Percentiles rank a stretch among this genome's conserved stretches.
phyloP scores from a whole-genome alignment of 92 coral and sea anemone genomes.

The Bergia sp. region DNA sequence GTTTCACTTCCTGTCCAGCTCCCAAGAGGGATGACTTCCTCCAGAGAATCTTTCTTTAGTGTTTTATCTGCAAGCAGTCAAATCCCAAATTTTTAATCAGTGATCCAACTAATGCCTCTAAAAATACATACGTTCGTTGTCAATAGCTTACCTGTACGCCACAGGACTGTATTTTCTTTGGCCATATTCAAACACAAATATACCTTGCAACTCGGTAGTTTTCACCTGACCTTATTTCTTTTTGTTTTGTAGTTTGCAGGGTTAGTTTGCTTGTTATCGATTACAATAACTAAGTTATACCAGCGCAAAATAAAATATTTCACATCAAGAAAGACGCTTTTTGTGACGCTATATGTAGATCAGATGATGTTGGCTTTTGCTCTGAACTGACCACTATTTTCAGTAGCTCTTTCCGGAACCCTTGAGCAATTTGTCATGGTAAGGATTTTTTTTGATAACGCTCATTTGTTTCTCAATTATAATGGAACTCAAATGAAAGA shows the following conservation, averaged over 20 bases:
- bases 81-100: neutral
- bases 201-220: neutral
- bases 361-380: constrained; percentile 13
- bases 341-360: constrained; percentile 3
- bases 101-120: neutral
- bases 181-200: neutral
- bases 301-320: neutral
- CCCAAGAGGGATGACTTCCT: constrained; percentile 31
- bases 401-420: neutral
- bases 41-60: neutral
- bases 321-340: neutral
- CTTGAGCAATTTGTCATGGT: neutral
- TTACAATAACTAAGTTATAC: neutral
- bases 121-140: neutral
- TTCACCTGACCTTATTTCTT: neutral
- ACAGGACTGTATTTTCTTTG: constrained; percentile 13
- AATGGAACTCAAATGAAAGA: neutral
- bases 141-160: constrained; percentile 5
- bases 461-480: constrained; percentile 2
- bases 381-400: neutral
- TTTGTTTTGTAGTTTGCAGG: neutral
- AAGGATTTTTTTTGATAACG: neutral
- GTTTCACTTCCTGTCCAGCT: constrained; percentile 16
- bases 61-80: constrained; percentile 5
- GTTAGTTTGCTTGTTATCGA: neutral